Evolutionary conservation across 2,797 vertebrate species (phyloP).

Genomic region (Eutrigla gurnardus): DNA sequence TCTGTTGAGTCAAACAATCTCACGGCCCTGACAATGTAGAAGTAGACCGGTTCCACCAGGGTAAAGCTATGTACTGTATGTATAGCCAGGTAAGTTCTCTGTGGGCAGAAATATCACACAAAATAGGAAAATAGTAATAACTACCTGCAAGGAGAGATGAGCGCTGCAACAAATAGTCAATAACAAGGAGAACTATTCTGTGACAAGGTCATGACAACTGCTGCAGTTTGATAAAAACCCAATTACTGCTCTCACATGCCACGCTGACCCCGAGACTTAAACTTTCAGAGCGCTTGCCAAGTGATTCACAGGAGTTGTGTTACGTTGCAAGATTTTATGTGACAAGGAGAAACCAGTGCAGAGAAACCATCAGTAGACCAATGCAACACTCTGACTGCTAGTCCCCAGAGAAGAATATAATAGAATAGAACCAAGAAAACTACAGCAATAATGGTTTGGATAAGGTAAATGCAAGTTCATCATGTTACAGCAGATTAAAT

Average conservation of each 20-base stretch:
- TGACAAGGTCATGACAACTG: constrained; percentile 1
- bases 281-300: background rate
- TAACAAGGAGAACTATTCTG: background rate
- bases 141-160: background rate
- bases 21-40: background rate
- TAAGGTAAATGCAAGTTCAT: constrained; percentile 21
- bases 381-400: background rate
- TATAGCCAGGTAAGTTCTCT: background rate
- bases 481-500: constrained; percentile 15
- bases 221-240: background rate
- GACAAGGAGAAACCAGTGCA: constrained; percentile 23
- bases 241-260: background rate
- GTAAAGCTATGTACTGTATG: background rate
- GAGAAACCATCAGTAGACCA: constrained; percentile 5
- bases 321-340: constrained; percentile 20
- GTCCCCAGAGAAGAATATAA: background rate
- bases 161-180: background rate
- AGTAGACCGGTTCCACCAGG: background rate
- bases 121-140: background rate
- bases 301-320: background rate
- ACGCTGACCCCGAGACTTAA: background rate
- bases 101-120: background rate
- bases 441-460: constrained; percentile 9
- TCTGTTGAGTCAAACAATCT: constrained; percentile 19
- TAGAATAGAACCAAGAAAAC: constrained; percentile 18